Base-by-base conservation (phyloP, 2,888 invertebrate genomes). In the Synergus japonicus region DNA sequence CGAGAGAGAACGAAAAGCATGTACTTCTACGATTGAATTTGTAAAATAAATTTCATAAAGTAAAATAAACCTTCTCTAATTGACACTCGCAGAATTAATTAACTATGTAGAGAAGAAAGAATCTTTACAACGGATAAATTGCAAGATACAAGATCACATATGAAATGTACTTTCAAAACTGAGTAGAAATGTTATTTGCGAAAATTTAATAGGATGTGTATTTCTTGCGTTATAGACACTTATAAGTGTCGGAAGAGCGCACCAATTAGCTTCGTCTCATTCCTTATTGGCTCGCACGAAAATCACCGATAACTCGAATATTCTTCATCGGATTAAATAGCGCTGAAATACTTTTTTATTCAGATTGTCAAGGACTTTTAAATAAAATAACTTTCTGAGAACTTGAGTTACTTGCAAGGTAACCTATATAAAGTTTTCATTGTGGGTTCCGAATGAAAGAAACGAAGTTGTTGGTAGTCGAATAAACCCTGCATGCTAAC, bases 1-100 rank as follows among this genome's bases (percentile, higher is more conserved):
- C 7, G 43, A 44, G 66, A 43, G 12, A 13, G 2, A 43, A 66
- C 9, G 37, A 29, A n/a, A 73, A n/a, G n/a, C 37, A n/a, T 2
- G 37, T 54, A 49, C 15, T 69, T 54, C 18, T 66, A 10, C 41
- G 54, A 73, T 73, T 54, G 54, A 54, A 73, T 29, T 37, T 18
- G 0, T 46, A 5, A n/a, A 13, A 18, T 64, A 37, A 29, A 13
- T 15, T 64, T 37, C 29, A 18, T 29, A 5, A 4, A 9, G 2
- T 46, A 12, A 46, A 0, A 0, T 2, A 46, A 46, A 46, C 12
- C 4, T 29, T 29, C 12, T 63, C 13, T 18, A 13, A 46, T 1
- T 46, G 46, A 46, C 37, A 5, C 37, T 37, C 4, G 37, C 37
- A 37, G 37, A 37, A 37, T 37, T 5, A 37, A 37, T 37, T 5